Base-by-base conservation (phyloP, 2,113 vertebrate genomes). In the Passer domesticus region DNA sequence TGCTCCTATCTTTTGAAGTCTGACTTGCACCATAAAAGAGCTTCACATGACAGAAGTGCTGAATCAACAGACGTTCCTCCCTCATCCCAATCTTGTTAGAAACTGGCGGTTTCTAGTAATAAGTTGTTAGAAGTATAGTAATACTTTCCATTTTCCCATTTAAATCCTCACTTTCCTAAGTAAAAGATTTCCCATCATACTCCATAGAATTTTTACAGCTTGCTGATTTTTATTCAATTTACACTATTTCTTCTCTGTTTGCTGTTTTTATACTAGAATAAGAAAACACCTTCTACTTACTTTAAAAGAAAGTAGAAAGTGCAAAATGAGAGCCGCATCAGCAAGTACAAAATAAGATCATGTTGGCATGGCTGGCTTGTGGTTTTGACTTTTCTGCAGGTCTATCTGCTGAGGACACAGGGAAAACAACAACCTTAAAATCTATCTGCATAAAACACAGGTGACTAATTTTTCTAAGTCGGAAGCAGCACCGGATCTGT, bases 391-490 rank as follows among this genome's bases (percentile, higher is more conserved):
- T 83, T 58, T 7, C 28, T 87, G 47, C 66, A 95, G 47, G 50
- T 77, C 74, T 75, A 7, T 75, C 76, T 89, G 41, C 35, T 55
- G 52, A 96, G 62, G 72, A 58, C 50, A 92, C 46, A 50, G 9
- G 50, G 69, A 80, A 85, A 43, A 43, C 15, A 31, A 17, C 43
- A 68, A 58, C 66, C 69, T 88, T 92, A 74, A 86, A 93, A 83
- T 88, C 39, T 74, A 25, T 60, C 60, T 89, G 55, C 77, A 77
- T 91, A 55, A 90, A 74, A 77, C 9, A 19, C 41, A 83, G 76
- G 55, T 92, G 62, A 92, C 87, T 73, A 86, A 78, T 85, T 92
- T 90, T 89, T 87, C 82, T 63, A 83, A 79, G 43, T 16, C 73
- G 50, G 70, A 74, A 78, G 25, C 21, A 56, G 68, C 44, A 60